Percentiles rank a stretch among this genome's conserved stretches.
These are phyloP conservation scores for Trichoplusia ni DNA, from an alignment of 1,140 invertebrate species.

Conservation along the genomic window DNA sequence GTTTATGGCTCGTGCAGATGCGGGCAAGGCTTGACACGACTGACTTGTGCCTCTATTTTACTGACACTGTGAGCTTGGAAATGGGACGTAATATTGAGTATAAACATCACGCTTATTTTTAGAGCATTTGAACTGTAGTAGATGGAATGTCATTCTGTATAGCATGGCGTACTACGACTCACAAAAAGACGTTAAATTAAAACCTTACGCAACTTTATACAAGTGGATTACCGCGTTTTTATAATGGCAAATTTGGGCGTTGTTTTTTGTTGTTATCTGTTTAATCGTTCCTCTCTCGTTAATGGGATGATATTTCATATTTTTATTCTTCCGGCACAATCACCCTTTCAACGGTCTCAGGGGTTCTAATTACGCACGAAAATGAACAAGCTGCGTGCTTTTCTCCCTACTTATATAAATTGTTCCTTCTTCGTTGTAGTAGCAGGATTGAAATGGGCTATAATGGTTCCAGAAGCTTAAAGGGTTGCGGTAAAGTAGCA, in stretches of 20 bases:
- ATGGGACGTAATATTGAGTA: constrained; percentile 61
- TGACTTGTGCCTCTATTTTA: constrained; percentile 59
- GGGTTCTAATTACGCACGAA: constrained; percentile 50
- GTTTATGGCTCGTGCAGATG: constrained; percentile 55
- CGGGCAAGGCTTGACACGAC: constrained; percentile 56
- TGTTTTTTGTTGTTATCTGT: constrained; percentile 38
- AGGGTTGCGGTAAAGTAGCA: constrained; percentile 55
- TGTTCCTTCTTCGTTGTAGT: constrained; percentile 60
- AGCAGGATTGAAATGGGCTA: constrained; percentile 52
- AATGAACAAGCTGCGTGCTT: constrained; percentile 46
- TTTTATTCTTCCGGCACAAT: constrained; percentile 41
- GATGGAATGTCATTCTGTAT: constrained; percentile 61
- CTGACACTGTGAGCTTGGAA: constrained; percentile 55
- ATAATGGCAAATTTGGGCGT: neutral
- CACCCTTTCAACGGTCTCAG: constrained; percentile 50
- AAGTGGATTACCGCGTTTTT: neutral
- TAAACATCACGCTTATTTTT: constrained; percentile 80
- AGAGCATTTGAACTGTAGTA: constrained; percentile 53
- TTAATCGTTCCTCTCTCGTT: constrained; percentile 52
- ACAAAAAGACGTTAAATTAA: constrained; percentile 34
- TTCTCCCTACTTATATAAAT: constrained; percentile 67
- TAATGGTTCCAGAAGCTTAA: constrained; percentile 41
- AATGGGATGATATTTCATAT: constrained; percentile 62
- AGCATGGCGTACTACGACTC: constrained; percentile 32
- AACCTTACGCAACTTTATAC: constrained; percentile 6